Evolutionary conservation across 2,797 vertebrate genomes (phyloP).

Genomic region (Cyprinodon diabolis): DNA sequence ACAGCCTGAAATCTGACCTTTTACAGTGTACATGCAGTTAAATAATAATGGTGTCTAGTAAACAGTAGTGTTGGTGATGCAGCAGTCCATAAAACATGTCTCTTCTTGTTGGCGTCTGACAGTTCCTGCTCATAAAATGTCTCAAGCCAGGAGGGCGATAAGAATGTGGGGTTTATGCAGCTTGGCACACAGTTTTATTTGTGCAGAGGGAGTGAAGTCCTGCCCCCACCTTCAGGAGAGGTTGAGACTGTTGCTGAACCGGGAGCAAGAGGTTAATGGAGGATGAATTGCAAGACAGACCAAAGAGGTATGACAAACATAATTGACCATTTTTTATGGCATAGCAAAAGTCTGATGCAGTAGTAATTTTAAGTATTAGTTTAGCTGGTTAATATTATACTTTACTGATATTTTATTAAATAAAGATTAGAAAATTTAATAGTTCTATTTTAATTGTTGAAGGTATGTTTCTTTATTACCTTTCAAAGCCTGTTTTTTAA

Average conservation of each 20-base stretch:
- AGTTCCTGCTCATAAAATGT: conserved; percentile 70
- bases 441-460: neutral
- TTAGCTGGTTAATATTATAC: neutral
- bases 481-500: neutral
- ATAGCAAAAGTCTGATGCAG: neutral
- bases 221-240: conserved; percentile 13
- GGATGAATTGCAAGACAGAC: conserved; percentile 19
- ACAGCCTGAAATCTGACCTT: conserved; percentile 59
- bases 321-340: conserved; percentile 23
- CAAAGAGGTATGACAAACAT: conserved; percentile 7
- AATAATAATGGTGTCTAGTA: conserved; percentile 54
- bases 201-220: conserved; percentile 53
- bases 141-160: conserved; percentile 67
- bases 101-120: conserved; percentile 51
- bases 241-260: conserved; percentile 49
- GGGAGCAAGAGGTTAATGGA: conserved; percentile 14
- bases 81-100: conserved; percentile 63
- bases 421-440: neutral
- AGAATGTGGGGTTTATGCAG: conserved; percentile 72
- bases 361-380: neutral
- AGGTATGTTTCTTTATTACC: neutral
- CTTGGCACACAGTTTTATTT: conserved; percentile 73
- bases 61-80: conserved; percentile 47
- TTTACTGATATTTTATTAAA: neutral
- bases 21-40: conserved; percentile 50